phyloP scores from a whole-genome alignment of 2,888 invertebrate species.

The Cataglyphis livida region DNA sequence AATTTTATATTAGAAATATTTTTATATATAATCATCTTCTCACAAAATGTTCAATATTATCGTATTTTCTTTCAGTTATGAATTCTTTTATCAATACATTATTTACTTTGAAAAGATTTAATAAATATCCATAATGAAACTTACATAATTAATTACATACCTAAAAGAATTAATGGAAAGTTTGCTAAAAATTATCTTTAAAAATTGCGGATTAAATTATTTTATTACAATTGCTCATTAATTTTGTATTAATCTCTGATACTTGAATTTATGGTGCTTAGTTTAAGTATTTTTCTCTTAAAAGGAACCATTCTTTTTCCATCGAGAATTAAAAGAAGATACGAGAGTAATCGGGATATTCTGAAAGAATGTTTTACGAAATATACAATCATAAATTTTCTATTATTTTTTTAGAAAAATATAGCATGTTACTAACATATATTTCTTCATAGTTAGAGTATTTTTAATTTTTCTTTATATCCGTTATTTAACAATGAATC shows the following conservation, averaged over 20 bases:
- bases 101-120: constrained; percentile 2
- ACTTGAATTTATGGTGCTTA: neutral
- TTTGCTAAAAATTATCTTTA: constrained; percentile 31
- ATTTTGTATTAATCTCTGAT: constrained; percentile 4
- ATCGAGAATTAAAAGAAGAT: neutral
- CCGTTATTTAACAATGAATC: neutral
- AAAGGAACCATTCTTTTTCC: constrained; percentile 12
- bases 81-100: neutral
- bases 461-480: neutral
- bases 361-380: neutral
- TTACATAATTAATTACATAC: constrained; percentile 37
- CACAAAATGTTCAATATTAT: neutral
- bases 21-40: neutral
- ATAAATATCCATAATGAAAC: constrained; percentile 28
- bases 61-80: neutral
- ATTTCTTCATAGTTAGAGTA: neutral
- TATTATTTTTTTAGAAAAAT: neutral
- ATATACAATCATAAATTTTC: neutral
- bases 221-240: constrained; percentile 35
- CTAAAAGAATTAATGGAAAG: constrained; percentile 22
- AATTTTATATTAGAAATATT: neutral
- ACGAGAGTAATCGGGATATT: constrained; percentile 3
- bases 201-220: constrained; percentile 31
- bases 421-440: neutral
- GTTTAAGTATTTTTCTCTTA: neutral